These are phyloP conservation scores for Urosaurus nigricauda DNA, from an alignment of 2,797 vertebrate species.

Conservation along the genomic window DNA sequence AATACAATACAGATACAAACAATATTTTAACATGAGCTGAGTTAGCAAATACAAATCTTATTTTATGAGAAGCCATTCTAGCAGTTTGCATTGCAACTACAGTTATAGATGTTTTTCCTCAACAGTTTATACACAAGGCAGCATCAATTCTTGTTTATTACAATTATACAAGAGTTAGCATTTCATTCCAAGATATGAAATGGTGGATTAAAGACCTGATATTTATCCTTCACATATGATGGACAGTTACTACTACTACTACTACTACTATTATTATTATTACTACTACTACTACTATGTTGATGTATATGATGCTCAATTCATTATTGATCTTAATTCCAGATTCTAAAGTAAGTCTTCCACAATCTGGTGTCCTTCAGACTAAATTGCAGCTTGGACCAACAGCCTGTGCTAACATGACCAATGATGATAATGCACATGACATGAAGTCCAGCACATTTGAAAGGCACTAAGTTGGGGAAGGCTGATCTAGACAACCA, in stretches of 20 bases:
- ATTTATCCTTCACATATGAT: background rate
- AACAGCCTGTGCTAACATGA: background rate
- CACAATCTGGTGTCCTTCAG: background rate
- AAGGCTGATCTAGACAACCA: too few relatives aligned
- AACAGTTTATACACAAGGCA: constrained; percentile 12
- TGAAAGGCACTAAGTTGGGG: too few relatives aligned
- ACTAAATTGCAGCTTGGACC: too few relatives aligned
- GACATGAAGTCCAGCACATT: background rate
- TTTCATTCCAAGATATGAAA: background rate
- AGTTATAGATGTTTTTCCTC: background rate
- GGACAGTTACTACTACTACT: background rate
- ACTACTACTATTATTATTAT: too few relatives aligned
- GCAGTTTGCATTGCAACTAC: background rate
- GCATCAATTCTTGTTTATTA: constrained; percentile 20
- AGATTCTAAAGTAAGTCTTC: background rate
- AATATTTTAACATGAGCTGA: background rate
- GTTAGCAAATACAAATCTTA: background rate
- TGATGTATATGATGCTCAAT: background rate
- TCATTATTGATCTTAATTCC: background rate
- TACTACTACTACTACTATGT: too few relatives aligned
- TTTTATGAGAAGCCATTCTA: constrained; percentile 3
- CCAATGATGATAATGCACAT: background rate
- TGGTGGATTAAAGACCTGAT: background rate
- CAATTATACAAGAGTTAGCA: background rate
- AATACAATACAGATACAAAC: background rate